Percentiles rank a stretch among this genome's conserved stretches.
Evolutionary conservation across 2,113 vertebrate genomes (phyloP).

Genomic region (Hyla sarda): DNA sequence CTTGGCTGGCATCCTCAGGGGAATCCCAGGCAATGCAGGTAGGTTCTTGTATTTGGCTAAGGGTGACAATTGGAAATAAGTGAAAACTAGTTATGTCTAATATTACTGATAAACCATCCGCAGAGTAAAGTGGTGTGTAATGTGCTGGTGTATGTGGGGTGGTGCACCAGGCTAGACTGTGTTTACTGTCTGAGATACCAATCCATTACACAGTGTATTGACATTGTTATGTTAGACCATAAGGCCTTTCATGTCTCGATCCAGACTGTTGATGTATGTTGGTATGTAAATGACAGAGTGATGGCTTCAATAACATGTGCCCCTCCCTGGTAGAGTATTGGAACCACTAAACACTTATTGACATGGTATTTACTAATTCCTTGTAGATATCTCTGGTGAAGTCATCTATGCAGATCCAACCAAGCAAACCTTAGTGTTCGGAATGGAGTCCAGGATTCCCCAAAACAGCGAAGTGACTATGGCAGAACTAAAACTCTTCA

Average conservation of each 20-base stretch:
- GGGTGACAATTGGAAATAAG: background rate
- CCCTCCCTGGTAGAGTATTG: background rate
- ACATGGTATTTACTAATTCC: background rate
- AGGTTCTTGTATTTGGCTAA: too few relatives aligned
- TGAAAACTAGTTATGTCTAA: background rate
- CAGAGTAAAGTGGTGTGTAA: background rate
- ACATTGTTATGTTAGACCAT: background rate
- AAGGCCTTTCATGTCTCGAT: background rate
- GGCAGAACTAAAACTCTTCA: conserved; percentile 91
- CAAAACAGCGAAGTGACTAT: conserved; percentile 90
- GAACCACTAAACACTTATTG: background rate
- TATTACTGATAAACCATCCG: background rate
- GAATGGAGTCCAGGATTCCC: conserved; percentile 89
- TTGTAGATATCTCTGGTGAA: conserved; percentile 81
- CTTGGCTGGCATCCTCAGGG: conserved; percentile 85
- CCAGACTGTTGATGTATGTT: conserved; percentile 40
- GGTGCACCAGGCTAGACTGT: conserved; percentile 12
- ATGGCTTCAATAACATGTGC: background rate
- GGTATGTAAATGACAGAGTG: conserved; percentile 50
- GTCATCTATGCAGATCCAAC: conserved; percentile 78
- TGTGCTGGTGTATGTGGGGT: background rate
- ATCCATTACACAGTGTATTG: background rate
- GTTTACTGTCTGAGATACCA: conserved; percentile 56
- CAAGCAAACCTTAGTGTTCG: conserved; percentile 82
- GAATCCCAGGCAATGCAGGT: conserved; percentile 86